These are phyloP conservation scores for Auanema sp. DNA, from an alignment of 2,888 invertebrate species.

Conservation along the genomic window DNA sequence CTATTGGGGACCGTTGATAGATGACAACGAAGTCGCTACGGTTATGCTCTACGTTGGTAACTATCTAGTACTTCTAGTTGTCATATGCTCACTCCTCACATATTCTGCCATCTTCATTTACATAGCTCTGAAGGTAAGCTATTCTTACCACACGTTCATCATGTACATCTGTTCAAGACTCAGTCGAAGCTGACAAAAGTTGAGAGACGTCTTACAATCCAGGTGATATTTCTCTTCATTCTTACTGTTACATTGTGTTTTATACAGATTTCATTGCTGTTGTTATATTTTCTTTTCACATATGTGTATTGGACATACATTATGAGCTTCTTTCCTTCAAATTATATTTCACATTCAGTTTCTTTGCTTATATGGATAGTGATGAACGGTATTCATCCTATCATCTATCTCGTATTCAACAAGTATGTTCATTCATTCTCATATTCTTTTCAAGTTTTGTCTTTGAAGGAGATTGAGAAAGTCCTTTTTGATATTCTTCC, in stretches of 20 bases:
- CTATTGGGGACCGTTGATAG: constrained; percentile 10
- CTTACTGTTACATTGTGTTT: background rate
- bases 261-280: constrained; percentile 5
- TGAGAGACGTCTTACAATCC: constrained; percentile 9
- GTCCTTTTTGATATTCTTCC: no score
- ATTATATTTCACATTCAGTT: constrained; percentile 1
- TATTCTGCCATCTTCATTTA: constrained; percentile 13
- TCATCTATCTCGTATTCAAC: constrained; percentile 21
- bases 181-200: background rate
- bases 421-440: constrained; percentile 20
- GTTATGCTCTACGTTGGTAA: background rate
- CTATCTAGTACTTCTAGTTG: constrained; percentile 10
- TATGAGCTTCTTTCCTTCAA: background rate
- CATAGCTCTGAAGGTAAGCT: constrained; percentile 10
- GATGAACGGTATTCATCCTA: constrained; percentile 20
- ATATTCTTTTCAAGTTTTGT: background rate
- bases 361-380: constrained; percentile 19
- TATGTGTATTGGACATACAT: constrained; percentile 16
- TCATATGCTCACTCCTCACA: constrained; percentile 7
- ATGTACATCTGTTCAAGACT: background rate
- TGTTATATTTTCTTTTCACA: constrained; percentile 13
- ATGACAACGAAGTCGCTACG: constrained; percentile 1
- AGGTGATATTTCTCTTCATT: constrained; percentile 1
- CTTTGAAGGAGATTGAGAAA: background rate
- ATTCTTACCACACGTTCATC: background rate